Evolutionary conservation across 2,888 invertebrate genomes (phyloP), one percentile per base, ranked within the genome.

Genomic region (Notocelia uddmanniana): DNA sequence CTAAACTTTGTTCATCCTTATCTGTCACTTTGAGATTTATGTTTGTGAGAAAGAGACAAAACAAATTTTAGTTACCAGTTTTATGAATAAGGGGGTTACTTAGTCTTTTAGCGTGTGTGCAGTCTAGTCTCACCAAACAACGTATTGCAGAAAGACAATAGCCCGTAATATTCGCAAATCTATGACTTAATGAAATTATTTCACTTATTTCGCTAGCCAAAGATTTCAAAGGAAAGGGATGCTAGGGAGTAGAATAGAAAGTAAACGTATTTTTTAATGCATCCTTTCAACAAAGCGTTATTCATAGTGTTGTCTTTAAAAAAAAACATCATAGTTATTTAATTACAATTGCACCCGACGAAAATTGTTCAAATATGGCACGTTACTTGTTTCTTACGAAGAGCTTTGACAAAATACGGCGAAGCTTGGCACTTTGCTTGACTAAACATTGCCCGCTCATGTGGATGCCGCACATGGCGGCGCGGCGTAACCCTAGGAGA

Each of bases 71-170:
- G n/a, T n/a, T n/a, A n/a, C n/a, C n/a, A n/a, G n/a, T n/a, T n/a
- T n/a, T n/a, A n/a, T n/a, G n/a, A n/a, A n/a, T n/a, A n/a, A n/a
- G n/a, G n/a, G n/a, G n/a, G n/a, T n/a, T n/a, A n/a, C n/a, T n/a
- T n/a, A 45, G 41, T 45, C 41, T 45, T 45, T n/a, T 45, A 45
- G 41, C n/a, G 13, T 45, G 45, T 37, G 37, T 45, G 45, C n/a
- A 45, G n/a, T 45, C 45, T 45, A n/a, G 45, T 45, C n/a, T n/a
- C 8, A 45, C 45, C n/a, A 8, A n/a, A n/a, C 45, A 5, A 45
- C 8, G 13, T n/a, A n/a, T n/a, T 45, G n/a, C 45, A 41, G 15
- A 13, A 3, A 31, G 31, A 41, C 41, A 15, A 15, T 41, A n/a
- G 45, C 15, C 45, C 31, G 31, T 31, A 31, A n/a, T 15, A 45